phyloP scores from a whole-genome alignment of 2,888 invertebrate species.

The Parasteatoda lunata region DNA sequence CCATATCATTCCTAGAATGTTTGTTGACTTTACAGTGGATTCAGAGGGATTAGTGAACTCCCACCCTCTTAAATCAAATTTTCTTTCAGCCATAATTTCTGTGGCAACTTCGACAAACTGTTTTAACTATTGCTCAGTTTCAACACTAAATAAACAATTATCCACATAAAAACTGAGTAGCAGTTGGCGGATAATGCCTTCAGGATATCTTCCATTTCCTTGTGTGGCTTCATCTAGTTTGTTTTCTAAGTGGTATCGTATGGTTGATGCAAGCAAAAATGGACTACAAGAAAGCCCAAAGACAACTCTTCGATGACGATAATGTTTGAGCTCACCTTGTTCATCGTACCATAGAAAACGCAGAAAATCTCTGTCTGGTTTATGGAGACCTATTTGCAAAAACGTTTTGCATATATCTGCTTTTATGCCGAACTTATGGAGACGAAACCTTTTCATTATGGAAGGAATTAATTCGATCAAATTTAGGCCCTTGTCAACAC shows the following conservation, averaged over 20 bases:
- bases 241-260: not conserved
- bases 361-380: not conserved
- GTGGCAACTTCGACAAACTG: conserved; percentile 13
- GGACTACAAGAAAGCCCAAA: not conserved
- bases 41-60: not conserved
- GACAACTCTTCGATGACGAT: not conserved
- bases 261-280: conserved; percentile 20
- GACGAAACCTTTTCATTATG: not conserved
- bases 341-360: no score
- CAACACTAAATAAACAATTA: conserved; percentile 12
- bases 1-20: not conserved
- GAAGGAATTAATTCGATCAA: conserved; percentile 8
- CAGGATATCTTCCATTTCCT: conserved; percentile 15
- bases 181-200: conserved; percentile 7
- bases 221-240: conserved; percentile 1
- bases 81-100: conserved; percentile 17
- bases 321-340: no score
- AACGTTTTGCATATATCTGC: conserved; percentile 9
- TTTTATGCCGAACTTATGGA: not conserved
- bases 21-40: not conserved
- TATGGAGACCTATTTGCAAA: not conserved
- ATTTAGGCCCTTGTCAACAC: conserved; percentile 9
- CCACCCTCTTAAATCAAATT: not conserved
- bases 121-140: not conserved
- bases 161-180: conserved; percentile 18